A percentile compares a stretch with the other conserved stretches of the same genome.
phyloP scores from a whole-genome alignment of 2,888 invertebrate species.

The Slavum lentiscoides region DNA sequence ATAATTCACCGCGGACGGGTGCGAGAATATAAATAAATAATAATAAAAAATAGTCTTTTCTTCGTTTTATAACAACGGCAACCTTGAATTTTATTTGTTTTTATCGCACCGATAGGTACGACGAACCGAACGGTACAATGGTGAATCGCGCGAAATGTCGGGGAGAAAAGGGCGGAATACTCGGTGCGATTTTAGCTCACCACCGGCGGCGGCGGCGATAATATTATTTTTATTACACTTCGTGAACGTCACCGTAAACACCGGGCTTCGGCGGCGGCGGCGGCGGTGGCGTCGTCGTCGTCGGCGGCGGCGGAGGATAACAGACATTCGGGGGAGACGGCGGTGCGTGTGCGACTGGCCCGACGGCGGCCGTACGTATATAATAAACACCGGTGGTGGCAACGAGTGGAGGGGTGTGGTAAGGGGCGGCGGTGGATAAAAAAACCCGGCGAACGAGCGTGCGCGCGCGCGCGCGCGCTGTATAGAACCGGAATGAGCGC shows the following conservation, averaged over 20 bases:
- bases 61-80: too few relatives aligned
- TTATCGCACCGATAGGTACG: too few relatives aligned
- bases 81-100: too few relatives aligned
- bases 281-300: neutral
- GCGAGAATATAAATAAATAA: too few relatives aligned
- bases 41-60: too few relatives aligned
- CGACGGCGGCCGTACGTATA: conserved; percentile 25
- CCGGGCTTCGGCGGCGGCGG: neutral
- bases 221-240: neutral
- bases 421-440: conserved; percentile 35
- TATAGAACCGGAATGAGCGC: conserved; percentile 40
- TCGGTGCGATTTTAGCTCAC: neutral
- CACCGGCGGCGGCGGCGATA: too few relatives aligned
- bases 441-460: conserved; percentile 45
- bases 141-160: neutral
- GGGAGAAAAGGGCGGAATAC: neutral
- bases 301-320: neutral
- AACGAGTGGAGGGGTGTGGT: neutral
- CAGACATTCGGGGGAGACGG: conserved; percentile 43
- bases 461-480: conserved; percentile 40
- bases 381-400: conserved; percentile 14
- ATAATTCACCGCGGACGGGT: neutral
- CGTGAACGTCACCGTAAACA: conserved; percentile 36
- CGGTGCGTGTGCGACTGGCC: conserved; percentile 50
- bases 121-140: too few relatives aligned